A percentile compares a stretch with the other conserved stretches of the same genome.
These are phyloP conservation scores for Premnoplex brunnescens DNA, from an alignment of 2,797 vertebrate species.

Conservation along the genomic window DNA sequence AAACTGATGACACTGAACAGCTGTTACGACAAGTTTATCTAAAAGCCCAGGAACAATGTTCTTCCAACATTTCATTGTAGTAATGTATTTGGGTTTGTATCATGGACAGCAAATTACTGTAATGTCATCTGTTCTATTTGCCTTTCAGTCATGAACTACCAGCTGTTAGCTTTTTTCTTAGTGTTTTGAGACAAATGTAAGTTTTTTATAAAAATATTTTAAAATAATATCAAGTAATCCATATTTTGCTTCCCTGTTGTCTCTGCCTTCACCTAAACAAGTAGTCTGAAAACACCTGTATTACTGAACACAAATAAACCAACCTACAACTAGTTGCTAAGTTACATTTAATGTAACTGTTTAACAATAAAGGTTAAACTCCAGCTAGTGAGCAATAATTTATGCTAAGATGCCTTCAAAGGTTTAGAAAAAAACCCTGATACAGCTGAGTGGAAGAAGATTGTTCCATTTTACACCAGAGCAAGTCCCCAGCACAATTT, in stretches of 20 bases:
- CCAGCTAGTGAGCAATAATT: background rate
- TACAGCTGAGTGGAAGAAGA: background rate
- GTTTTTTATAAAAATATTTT: background rate
- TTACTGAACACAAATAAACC: background rate
- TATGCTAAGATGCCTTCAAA: background rate
- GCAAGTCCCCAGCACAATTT: background rate
- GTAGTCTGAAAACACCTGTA: background rate
- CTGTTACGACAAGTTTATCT: background rate
- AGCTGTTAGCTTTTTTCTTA: background rate
- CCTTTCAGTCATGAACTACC: background rate
- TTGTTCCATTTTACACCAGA: background rate
- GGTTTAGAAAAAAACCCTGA: background rate
- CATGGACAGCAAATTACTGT: background rate
- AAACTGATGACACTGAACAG: background rate
- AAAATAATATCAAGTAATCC: background rate
- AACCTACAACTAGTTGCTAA: background rate
- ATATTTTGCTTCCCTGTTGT: background rate
- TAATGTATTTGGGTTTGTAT: background rate
- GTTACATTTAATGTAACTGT: background rate
- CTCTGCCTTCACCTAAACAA: background rate
- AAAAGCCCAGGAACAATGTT: background rate
- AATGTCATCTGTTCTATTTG: background rate
- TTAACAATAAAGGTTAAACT: background rate
- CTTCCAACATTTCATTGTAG: background rate
- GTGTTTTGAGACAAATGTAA: background rate